Base-by-base conservation (phyloP, 2,888 invertebrate genomes). In the Tupiocoris notatus region DNA sequence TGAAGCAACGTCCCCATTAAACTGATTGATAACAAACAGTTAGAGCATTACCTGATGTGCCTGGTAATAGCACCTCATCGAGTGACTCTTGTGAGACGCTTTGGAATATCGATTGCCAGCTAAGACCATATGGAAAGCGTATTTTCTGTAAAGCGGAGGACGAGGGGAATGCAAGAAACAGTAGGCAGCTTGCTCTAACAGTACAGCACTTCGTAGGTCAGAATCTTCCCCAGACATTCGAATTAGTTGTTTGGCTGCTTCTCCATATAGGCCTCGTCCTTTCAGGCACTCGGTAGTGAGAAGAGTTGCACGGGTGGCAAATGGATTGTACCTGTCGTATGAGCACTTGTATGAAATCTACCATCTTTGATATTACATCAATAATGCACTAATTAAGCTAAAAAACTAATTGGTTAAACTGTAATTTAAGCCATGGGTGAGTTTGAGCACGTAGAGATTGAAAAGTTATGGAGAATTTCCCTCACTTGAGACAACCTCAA, bases 171-270 rank as follows among this genome's bases (percentile, higher is more conserved):
- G 85, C 1, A 96, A 86, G 83, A 95, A 98, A 83, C 96, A 95
- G 82, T 96, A 92, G 0, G 98, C 92, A 0, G 98, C 97, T 84
- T 98, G 97, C 84, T 99, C 98, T 66, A 98, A 86, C 74, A 98
- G 85, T 82, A 99, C 86, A 6, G 97, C 98, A 80, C 96, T 96
- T 75, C 96, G 89, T 75, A 99, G 86, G 85, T 98, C 98, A n/a
- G 96, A 95, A 84, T 98, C 98, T 85, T 98, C 97, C 81, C 94
- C 94, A 9, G 96, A 96, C 93, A 98, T 94, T 78, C 96, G 90
- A 81, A 97, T 95, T 67, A 96, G 88, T 83, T 96, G 95, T 83
- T 92, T 92, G 0, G 98, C 97, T n/a, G 98, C 96, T 84, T 98
- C 98, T 12, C 92, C 91, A 82, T 91, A 93, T 81, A 92, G 86